These are phyloP conservation scores for Premnoplex brunnescens DNA, from an alignment of 2,797 vertebrate genomes.

Conservation along the genomic window DNA sequence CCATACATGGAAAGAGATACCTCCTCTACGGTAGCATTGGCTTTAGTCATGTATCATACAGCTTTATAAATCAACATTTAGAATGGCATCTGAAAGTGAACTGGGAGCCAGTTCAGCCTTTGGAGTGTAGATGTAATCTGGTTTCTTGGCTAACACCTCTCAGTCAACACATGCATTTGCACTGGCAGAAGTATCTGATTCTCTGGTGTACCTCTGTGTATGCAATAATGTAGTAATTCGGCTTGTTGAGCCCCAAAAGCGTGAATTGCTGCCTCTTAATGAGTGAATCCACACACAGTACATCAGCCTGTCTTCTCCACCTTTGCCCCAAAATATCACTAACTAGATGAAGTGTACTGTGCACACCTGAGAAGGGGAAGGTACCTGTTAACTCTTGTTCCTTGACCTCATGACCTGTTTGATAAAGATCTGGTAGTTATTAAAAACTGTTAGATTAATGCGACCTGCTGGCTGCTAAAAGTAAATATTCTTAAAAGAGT, in stretches of 20 bases:
- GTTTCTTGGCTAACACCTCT: constrained; percentile 20
- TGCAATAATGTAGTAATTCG: neutral
- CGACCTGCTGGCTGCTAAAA: neutral
- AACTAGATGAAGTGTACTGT: neutral
- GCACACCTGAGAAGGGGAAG: neutral
- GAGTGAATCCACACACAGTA: neutral
- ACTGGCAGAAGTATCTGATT: neutral
- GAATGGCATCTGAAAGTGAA: neutral
- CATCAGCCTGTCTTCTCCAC: neutral
- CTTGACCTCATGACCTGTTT: neutral
- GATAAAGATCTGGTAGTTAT: neutral
- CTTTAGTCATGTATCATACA: neutral
- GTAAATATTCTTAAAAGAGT: neutral
- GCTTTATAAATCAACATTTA: constrained; percentile 22
- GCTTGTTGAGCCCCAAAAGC: neutral
- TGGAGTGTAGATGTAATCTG: constrained; percentile 37
- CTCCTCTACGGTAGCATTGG: neutral
- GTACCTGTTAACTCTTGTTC: neutral
- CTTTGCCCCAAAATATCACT: neutral
- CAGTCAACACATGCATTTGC: neutral
- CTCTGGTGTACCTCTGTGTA: neutral
- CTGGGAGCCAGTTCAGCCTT: constrained; percentile 10
- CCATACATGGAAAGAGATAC: neutral
- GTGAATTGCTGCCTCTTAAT: neutral
- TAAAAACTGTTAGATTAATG: neutral